These are phyloP conservation scores for Phalacrocorax pelagicus DNA, from an alignment of 2,113 vertebrate genomes.

Conservation along the genomic window DNA sequence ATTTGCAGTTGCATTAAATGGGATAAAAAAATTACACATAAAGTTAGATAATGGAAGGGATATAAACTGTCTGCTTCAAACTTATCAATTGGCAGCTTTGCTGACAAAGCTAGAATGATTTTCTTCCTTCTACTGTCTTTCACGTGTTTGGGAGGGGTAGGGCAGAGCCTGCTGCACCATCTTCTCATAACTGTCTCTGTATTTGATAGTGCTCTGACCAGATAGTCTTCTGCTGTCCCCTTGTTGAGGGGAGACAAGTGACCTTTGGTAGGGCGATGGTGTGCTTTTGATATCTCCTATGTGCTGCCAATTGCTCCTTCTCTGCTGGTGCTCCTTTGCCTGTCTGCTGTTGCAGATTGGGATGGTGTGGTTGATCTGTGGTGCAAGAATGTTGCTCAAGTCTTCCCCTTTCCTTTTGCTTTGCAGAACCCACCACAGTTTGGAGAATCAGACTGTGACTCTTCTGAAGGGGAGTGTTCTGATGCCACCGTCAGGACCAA, in stretches of 20 bases:
- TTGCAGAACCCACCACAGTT: constrained; percentile 91
- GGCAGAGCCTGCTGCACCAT: neutral
- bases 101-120: neutral
- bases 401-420: constrained; percentile 2
- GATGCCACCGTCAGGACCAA: constrained; percentile 95
- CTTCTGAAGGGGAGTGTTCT: constrained; percentile 95
- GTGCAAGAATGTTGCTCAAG: neutral
- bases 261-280: neutral
- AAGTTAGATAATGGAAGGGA: neutral
- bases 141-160: neutral
- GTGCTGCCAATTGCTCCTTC: neutral
- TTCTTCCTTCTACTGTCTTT: neutral
- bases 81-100: neutral
- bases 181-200: neutral
- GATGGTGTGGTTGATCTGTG: neutral
- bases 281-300: neutral
- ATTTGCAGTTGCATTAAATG: neutral
- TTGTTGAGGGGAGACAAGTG: neutral
- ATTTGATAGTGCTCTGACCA: neutral
- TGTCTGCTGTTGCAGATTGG: neutral
- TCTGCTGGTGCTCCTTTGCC: neutral
- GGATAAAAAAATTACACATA: neutral
- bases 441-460: constrained; percentile 91
- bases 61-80: neutral
- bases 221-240: neutral